Base-by-base conservation (phyloP, 2,113 vertebrate species). In the Peromyscus californicus region DNA sequence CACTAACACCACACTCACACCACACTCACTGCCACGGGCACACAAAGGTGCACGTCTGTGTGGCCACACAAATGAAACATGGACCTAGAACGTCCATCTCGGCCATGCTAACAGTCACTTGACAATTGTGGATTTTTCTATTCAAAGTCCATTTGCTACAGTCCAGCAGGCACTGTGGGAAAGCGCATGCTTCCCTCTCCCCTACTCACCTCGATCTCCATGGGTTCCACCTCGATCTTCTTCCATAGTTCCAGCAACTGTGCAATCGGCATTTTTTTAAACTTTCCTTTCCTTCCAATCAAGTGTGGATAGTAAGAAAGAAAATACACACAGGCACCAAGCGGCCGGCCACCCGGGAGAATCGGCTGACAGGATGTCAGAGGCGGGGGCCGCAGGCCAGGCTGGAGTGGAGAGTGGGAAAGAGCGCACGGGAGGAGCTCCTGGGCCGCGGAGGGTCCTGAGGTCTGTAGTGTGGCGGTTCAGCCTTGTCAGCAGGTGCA, bases 221-320 rank as follows among this genome's bases (percentile, higher is more conserved):
- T 98, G 89, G 99, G 98, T 84, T 99, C 98, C 98, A 99, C 98
- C 94, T 99, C 99, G 72, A 99, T 99, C 97, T 98, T 98, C 1
- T 99, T 99, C 99, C 99, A 99, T 98, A 99, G 98, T 92, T 99
- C 98, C 98, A 99, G 97, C 54, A 99, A 13, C 97, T 99, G 98
- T 39, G 99, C 99, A 29, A 99, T 99, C 36, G 99, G 99, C 99
- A 99, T 99, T 83, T 85, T 88, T 74, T 19, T 72, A 85, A 97
- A 97, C 97, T 89, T 96, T 88, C 65, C 70, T 79, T 75, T 63
- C 74, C 79, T 54, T 90, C 85, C 2, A 57, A 24, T 36, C 87
- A 12, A 84, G 89, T 17, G 3, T 0, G 0, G 87, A 36, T 0
- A 24, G 57, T 9, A 0, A 75, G 39, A 26, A 74, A n/a, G 80